These are phyloP conservation scores for Prosapia bicincta DNA, from an alignment of 2,888 invertebrate genomes.

Conservation along the genomic window DNA sequence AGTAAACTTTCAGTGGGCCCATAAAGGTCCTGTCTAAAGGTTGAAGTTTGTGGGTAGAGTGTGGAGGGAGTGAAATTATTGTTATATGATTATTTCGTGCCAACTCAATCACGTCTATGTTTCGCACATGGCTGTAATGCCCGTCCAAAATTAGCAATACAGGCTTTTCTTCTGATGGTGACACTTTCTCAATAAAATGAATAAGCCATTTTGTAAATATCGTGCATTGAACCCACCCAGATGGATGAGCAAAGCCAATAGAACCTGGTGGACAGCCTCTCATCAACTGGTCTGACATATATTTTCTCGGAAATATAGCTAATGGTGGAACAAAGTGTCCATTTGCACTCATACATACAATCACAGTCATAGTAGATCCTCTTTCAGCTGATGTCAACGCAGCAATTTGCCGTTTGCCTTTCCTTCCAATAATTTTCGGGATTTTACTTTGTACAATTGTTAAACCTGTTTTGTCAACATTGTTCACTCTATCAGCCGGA, in stretches of 20 bases:
- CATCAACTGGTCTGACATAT: conserved; percentile 41
- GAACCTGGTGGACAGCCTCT: conserved; percentile 40
- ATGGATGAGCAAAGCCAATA: conserved; percentile 38
- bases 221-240: conserved; percentile 42
- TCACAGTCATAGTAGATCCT: conserved; percentile 41
- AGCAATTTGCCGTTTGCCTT: conserved; percentile 43
- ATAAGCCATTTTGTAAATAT: conserved; percentile 42
- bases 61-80: background rate
- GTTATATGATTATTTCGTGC: background rate
- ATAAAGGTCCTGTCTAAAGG: no score
- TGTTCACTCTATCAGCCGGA: conserved; percentile 36
- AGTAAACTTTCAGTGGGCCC: no score
- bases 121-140: background rate
- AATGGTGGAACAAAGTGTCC: conserved; percentile 43
- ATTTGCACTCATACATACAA: conserved; percentile 41
- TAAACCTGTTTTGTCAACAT: conserved; percentile 44
- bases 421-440: conserved; percentile 38
- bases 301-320: conserved; percentile 42
- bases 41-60: background rate
- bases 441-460: conserved; percentile 41
- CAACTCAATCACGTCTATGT: background rate
- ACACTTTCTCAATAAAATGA: conserved; percentile 37
- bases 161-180: background rate
- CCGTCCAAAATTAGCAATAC: background rate
- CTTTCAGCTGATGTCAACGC: conserved; percentile 42